phyloP scores from a whole-genome alignment of 1,140 invertebrate species.

The Drosophila tristis region DNA sequence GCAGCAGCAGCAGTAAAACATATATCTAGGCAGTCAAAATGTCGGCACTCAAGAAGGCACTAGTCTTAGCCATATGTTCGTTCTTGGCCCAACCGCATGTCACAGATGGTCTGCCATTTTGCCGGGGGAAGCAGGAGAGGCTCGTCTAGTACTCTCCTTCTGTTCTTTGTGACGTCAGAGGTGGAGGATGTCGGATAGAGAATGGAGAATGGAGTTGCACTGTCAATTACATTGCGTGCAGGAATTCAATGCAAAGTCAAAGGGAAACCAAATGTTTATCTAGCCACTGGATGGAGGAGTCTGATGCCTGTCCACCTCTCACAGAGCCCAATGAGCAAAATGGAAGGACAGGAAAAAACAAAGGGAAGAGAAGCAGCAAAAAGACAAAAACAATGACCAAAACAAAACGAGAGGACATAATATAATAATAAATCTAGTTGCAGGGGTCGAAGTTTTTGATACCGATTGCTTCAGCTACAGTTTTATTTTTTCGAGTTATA shows the following conservation, averaged over 20 bases:
- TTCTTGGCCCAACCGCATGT: conserved; percentile 22
- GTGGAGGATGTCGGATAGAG: conserved; percentile 11
- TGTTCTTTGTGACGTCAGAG: conserved; percentile 40
- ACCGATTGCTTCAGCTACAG: too few relatives aligned
- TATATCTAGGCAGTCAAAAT: conserved; percentile 60
- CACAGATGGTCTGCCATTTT: conserved; percentile 21
- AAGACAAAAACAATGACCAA: not conserved
- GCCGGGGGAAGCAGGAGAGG: not conserved
- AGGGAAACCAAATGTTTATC: conserved; percentile 58
- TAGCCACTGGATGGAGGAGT: conserved; percentile 29
- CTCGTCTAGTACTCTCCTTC: not conserved
- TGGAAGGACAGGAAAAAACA: conserved; percentile 8
- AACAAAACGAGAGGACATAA: not conserved
- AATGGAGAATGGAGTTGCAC: conserved; percentile 28
- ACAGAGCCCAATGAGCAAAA: conserved; percentile 43
- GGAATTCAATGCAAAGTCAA: conserved; percentile 47
- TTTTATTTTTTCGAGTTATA: too few relatives aligned
- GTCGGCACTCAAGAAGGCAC: conserved; percentile 54
- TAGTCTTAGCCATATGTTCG: conserved; percentile 37
- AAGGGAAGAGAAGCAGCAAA: conserved; percentile 2
- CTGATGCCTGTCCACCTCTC: conserved; percentile 17
- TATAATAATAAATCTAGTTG: too few relatives aligned
- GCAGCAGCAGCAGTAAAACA: conserved; percentile 24
- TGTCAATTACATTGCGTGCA: conserved; percentile 74
- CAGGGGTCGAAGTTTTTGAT: too few relatives aligned